Conservation (phyloP, 2,888 invertebrate genomes). For the Tillus elongatus region DNA sequence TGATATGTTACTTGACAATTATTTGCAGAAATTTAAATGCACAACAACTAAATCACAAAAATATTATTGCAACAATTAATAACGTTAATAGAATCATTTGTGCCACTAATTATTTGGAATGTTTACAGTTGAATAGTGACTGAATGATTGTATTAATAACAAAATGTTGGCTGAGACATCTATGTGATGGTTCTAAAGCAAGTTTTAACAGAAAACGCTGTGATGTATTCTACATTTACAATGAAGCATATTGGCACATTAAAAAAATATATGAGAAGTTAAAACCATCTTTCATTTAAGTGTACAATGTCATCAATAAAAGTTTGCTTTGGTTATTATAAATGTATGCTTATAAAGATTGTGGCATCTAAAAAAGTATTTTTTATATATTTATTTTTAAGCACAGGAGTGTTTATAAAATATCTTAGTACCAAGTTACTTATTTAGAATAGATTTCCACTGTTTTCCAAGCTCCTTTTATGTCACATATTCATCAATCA, state of each 20-base stretch:
- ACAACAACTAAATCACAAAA: slow-evolving; percentile 25
- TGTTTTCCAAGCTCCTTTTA: slow-evolving; percentile 15
- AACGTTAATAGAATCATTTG: slow-evolving; percentile 3
- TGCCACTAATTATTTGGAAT: slow-evolving; percentile 2
- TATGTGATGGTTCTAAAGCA: no score
- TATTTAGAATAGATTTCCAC: slow-evolving; percentile 10
- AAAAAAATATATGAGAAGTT: not conserved
- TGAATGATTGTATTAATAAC: no score
- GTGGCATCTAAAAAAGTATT: slow-evolving; percentile 10
- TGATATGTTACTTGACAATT: slow-evolving; percentile 33
- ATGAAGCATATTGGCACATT: slow-evolving; percentile 3
- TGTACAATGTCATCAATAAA: no score
- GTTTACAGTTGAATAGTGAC: slow-evolving; percentile 2
- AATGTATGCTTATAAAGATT: not conserved
- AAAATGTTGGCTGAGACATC: no score
- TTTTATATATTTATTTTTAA: slow-evolving; percentile 12
- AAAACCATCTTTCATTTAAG: no score
- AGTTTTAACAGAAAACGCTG: not conserved
- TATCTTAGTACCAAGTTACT: slow-evolving; percentile 11
- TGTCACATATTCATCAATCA: slow-evolving; percentile 7
- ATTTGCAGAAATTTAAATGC: slow-evolving; percentile 26
- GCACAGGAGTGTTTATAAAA: slow-evolving; percentile 4
- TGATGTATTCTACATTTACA: slow-evolving; percentile 2
- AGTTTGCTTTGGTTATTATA: not conserved
- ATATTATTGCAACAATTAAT: slow-evolving; percentile 26